Percentiles rank a stretch among this genome's conserved stretches.
Conservation (phyloP, 2,888 invertebrate genomes). For the Drosophila algonquin region DNA sequence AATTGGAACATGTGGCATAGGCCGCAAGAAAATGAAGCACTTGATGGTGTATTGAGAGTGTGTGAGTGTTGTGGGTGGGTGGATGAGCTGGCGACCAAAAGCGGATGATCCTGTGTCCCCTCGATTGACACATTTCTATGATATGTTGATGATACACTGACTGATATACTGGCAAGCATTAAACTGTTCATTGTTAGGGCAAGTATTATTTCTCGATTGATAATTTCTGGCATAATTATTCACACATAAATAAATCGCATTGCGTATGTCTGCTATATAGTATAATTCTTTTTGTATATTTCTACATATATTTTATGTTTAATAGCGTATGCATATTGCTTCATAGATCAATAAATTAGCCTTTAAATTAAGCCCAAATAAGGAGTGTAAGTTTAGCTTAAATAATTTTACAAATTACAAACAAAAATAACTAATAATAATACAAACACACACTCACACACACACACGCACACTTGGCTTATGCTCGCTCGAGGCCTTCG, state of each 20-base stretch:
- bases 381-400: conserved; percentile 32
- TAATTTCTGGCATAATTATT: conserved; percentile 15
- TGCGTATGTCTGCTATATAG: neutral
- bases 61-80: conserved; percentile 7
- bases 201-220: conserved; percentile 25
- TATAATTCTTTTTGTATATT: conserved; percentile 48
- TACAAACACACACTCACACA: conserved; percentile 52
- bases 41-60: conserved; percentile 17
- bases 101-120: conserved; percentile 31
- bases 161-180: conserved; percentile 40
- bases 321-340: conserved; percentile 31
- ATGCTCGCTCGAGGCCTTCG: neutral
- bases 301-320: conserved; percentile 28
- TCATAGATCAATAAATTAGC: conserved; percentile 42
- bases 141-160: conserved; percentile 11
- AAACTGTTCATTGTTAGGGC: conserved; percentile 14
- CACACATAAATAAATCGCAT: conserved; percentile 21
- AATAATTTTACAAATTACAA: conserved; percentile 29
- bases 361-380: conserved; percentile 26
- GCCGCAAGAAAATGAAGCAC: conserved; percentile 18
- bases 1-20: conserved; percentile 29
- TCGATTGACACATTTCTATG: neutral
- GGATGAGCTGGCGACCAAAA: conserved; percentile 42
- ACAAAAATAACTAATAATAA: conserved; percentile 22
- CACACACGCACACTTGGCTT: conserved; percentile 42